Conservation (phyloP, 2,888 invertebrate genomes). For the Megamerina dolium region DNA sequence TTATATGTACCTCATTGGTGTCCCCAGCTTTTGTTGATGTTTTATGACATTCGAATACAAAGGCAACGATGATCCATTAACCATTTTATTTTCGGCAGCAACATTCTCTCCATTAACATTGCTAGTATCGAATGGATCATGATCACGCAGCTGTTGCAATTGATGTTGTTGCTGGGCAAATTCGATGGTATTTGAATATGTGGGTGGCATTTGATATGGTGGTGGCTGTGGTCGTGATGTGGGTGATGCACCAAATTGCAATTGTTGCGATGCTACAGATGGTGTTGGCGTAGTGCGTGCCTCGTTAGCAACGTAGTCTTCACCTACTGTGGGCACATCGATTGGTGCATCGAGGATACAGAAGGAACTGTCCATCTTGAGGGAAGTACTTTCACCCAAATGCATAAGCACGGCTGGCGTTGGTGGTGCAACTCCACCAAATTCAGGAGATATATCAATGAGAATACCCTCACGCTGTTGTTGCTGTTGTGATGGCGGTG, state of each 20-base stretch:
- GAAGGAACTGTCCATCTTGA: slow-evolving; percentile 39
- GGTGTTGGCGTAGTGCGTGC: slow-evolving; percentile 17
- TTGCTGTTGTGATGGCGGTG: slow-evolving; percentile 37
- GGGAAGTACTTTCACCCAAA: slow-evolving; percentile 32
- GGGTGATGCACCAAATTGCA: slow-evolving; percentile 29
- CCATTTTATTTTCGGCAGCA: slow-evolving; percentile 13
- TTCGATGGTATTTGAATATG: slow-evolving; percentile 53
- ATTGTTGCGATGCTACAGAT: slow-evolving; percentile 26
- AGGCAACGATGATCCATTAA: slow-evolving; percentile 19
- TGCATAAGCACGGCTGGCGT: slow-evolving; percentile 31
- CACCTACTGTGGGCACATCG: slow-evolving; percentile 55
- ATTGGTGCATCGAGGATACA: slow-evolving; percentile 71
- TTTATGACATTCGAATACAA: slow-evolving; percentile 35
- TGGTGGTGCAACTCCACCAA: slow-evolving; percentile 18
- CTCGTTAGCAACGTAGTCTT: slow-evolving; percentile 19
- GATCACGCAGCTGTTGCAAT: slow-evolving; percentile 20
- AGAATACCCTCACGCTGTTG: slow-evolving; percentile 59
- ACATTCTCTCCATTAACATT: slow-evolving; percentile 29
- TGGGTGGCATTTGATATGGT: slow-evolving; percentile 54
- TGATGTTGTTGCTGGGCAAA: slow-evolving; percentile 31
- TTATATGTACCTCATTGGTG: slow-evolving; percentile 21
- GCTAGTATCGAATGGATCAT: slow-evolving; percentile 65
- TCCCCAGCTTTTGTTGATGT: slow-evolving; percentile 19
- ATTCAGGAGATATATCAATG: slow-evolving; percentile 66
- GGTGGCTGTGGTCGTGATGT: slow-evolving; percentile 47